Conservation (phyloP, 2,113 vertebrate genomes). For the Brachyhypopomus occidentalis region DNA sequence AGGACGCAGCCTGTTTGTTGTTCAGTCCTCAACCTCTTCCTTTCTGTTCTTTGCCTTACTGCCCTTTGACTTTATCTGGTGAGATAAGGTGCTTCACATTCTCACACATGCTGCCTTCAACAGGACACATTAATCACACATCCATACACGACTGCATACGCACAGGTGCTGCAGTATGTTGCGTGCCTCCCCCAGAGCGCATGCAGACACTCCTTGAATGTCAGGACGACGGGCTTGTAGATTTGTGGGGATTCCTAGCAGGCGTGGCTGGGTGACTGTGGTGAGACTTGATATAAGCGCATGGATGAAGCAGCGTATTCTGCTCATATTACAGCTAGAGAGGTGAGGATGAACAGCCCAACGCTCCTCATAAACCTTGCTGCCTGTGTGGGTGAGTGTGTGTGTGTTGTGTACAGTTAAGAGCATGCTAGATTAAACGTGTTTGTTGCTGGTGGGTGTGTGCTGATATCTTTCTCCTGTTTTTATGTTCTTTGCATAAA, state of each 20-base stretch:
- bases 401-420: not conserved
- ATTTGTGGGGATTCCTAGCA: slow-evolving; percentile 20
- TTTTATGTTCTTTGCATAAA: slow-evolving; percentile 15
- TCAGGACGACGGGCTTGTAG: not conserved
- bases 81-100: not conserved
- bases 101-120: not conserved
- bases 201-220: not conserved
- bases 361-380: slow-evolving; percentile 32
- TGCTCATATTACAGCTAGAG: slow-evolving; percentile 2
- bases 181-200: too few relatives aligned
- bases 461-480: not conserved
- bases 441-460: too few relatives aligned
- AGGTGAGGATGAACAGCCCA: slow-evolving; percentile 15
- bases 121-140: not conserved
- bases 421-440: not conserved
- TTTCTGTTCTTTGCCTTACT: slow-evolving; percentile 19
- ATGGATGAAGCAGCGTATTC: slow-evolving; percentile 4
- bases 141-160: not conserved
- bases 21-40: not conserved
- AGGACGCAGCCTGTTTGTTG: not conserved
- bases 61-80: not conserved
- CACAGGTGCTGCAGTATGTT: too few relatives aligned
- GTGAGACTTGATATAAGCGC: slow-evolving; percentile 5
- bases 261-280: not conserved
- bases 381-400: not conserved